Conservation (phyloP, 2,888 invertebrate species). For the Drosophila infuscata region DNA sequence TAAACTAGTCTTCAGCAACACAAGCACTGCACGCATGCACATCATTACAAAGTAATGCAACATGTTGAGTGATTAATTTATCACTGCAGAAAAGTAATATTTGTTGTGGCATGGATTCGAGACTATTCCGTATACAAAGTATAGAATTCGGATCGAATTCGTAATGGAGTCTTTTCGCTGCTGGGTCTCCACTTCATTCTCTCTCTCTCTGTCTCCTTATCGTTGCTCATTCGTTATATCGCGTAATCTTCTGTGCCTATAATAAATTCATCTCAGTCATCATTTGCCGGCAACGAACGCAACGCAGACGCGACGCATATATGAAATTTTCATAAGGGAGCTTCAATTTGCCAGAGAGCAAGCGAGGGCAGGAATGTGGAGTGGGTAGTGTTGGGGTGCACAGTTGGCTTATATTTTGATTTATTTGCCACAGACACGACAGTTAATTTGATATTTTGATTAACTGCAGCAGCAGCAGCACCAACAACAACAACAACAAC, state of each 20-base stretch:
- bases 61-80: not conserved
- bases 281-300: slow-evolving; percentile 39
- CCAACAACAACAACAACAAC: slow-evolving; percentile 42
- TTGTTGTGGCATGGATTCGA: not conserved
- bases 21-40: not conserved
- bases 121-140: not conserved
- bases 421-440: slow-evolving; percentile 85
- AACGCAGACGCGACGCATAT: slow-evolving; percentile 20
- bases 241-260: slow-evolving; percentile 66
- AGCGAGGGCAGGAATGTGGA: not conserved
- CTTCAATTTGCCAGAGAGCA: slow-evolving; percentile 19
- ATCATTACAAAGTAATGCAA: not conserved
- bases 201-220: not conserved
- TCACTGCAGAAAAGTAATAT: not conserved
- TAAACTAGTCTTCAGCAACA: not conserved
- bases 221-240: slow-evolving; percentile 61
- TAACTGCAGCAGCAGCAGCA: slow-evolving; percentile 81
- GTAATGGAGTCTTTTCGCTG: not conserved
- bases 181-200: not conserved
- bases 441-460: slow-evolving; percentile 86
- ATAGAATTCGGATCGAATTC: not conserved
- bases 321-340: slow-evolving; percentile 70
- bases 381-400: slow-evolving; percentile 19
- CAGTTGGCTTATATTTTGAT: slow-evolving; percentile 78
- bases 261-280: slow-evolving; percentile 75